phyloP scores from a whole-genome alignment of 2,888 invertebrate genomes.

The Lobophora halterata region DNA sequence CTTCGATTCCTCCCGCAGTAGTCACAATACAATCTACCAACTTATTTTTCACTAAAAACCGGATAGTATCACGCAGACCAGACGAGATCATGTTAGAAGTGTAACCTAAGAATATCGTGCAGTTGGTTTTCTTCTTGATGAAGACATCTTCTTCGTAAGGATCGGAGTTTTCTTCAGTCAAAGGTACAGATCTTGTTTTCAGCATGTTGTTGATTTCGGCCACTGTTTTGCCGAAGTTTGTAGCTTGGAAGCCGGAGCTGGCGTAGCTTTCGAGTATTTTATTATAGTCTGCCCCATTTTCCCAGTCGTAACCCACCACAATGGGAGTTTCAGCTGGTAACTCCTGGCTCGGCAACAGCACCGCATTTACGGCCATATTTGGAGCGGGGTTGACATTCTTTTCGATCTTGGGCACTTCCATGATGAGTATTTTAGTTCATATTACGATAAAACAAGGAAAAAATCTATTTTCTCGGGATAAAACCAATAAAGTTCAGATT shows the following conservation, averaged over 20 bases:
- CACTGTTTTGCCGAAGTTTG: constrained; percentile 95
- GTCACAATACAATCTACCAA: constrained; percentile 98
- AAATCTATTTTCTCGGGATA: neutral
- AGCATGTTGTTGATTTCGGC: constrained; percentile 96
- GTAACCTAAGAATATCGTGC: constrained; percentile 98
- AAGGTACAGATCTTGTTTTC: constrained; percentile 84
- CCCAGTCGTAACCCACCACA: constrained; percentile 96
- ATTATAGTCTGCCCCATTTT: constrained; percentile 92
- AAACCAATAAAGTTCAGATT: neutral
- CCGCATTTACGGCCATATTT: constrained; percentile 84
- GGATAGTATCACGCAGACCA: constrained; percentile 94
- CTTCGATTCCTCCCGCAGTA: constrained; percentile 98
- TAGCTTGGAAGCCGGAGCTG: constrained; percentile 97
- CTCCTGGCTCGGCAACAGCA: constrained; percentile 84
- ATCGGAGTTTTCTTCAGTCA: constrained; percentile 84
- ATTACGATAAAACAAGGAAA: neutral
- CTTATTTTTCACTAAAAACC: constrained; percentile 83
- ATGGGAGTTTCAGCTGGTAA: constrained; percentile 84
- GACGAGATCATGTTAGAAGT: constrained; percentile 99
- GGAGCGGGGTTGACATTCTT: constrained; percentile 55
- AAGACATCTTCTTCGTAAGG: constrained; percentile 89
- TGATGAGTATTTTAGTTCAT: constrained; percentile 20
- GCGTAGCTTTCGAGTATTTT: constrained; percentile 89
- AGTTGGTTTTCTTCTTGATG: constrained; percentile 87
- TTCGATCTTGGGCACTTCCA: constrained; percentile 52